Conservation (phyloP, 2,113 vertebrate species). For the Stigmatopora argus region DNA sequence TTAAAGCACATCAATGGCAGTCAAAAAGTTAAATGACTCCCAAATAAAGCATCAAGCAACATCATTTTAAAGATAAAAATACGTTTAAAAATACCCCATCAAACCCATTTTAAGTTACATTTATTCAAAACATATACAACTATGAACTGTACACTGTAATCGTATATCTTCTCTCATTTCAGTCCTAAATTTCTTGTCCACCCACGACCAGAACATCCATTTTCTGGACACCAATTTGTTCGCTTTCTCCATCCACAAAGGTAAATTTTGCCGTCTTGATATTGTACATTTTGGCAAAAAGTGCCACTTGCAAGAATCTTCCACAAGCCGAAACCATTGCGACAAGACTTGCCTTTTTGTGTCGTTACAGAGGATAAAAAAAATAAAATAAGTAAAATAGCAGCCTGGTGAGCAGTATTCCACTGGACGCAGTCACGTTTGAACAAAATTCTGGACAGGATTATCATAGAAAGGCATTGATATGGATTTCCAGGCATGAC, state of each 20-base stretch:
- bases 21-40: not conserved
- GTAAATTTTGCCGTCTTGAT: not conserved
- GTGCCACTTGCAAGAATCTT: slow-evolving; percentile 12
- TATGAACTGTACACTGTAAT: slow-evolving; percentile 60
- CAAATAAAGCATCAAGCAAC: not conserved
- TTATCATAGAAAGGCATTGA: slow-evolving; percentile 57
- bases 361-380: slow-evolving; percentile 2
- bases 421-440: slow-evolving; percentile 39
- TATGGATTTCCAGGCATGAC: slow-evolving; percentile 38
- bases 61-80: not conserved
- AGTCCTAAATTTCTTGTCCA: slow-evolving; percentile 64
- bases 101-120: slow-evolving; percentile 54
- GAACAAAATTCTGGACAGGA: slow-evolving; percentile 48
- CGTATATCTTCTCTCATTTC: slow-evolving; percentile 47
- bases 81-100: not conserved
- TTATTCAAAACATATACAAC: slow-evolving; percentile 64
- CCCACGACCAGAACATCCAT: slow-evolving; percentile 51
- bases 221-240: slow-evolving; percentile 22
- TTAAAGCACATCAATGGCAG: too few species aligned
- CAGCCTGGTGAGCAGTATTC: slow-evolving; percentile 42
- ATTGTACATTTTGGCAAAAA: slow-evolving; percentile 40
- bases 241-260: not conserved
- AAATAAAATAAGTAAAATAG: slow-evolving; percentile 16
- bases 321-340: slow-evolving; percentile 23
- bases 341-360: slow-evolving; percentile 22